These are phyloP conservation scores for Synergus gifuensis DNA, from an alignment of 2,888 invertebrate genomes.

Conservation along the genomic window DNA sequence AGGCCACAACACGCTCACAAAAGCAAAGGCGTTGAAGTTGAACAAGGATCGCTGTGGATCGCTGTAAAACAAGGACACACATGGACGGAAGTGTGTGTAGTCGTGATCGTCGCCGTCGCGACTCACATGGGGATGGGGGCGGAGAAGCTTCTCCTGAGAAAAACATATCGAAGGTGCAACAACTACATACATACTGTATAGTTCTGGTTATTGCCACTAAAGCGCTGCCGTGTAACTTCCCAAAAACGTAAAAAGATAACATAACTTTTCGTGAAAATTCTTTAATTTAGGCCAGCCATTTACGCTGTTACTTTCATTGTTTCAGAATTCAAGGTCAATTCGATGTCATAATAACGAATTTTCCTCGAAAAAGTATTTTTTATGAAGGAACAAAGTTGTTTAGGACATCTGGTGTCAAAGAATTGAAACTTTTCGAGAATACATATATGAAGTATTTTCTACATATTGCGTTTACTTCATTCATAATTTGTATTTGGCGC, in stretches of 20 bases:
- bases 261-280: not conserved
- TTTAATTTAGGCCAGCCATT: not conserved
- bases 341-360: not conserved
- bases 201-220: not conserved
- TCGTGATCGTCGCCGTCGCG: not conserved
- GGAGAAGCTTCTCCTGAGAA: not conserved
- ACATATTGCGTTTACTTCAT: too few species aligned
- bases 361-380: not conserved
- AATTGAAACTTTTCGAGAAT: not conserved
- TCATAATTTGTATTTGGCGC: too few species aligned
- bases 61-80: constrained; percentile 25
- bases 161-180: constrained; percentile 21
- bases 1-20: constrained; percentile 26
- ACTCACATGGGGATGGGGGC: not conserved
- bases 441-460: too few species aligned
- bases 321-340: not conserved
- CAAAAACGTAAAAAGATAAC: not conserved
- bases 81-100: constrained; percentile 20
- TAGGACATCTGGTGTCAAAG: not conserved
- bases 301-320: not conserved
- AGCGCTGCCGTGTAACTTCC: not conserved
- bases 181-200: too few species aligned
- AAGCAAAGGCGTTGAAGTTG: constrained; percentile 6
- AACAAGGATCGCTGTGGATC: constrained; percentile 19
- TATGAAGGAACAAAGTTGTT: not conserved